Conservation (phyloP, 2,113 vertebrate genomes). For the Rhea pennata region DNA sequence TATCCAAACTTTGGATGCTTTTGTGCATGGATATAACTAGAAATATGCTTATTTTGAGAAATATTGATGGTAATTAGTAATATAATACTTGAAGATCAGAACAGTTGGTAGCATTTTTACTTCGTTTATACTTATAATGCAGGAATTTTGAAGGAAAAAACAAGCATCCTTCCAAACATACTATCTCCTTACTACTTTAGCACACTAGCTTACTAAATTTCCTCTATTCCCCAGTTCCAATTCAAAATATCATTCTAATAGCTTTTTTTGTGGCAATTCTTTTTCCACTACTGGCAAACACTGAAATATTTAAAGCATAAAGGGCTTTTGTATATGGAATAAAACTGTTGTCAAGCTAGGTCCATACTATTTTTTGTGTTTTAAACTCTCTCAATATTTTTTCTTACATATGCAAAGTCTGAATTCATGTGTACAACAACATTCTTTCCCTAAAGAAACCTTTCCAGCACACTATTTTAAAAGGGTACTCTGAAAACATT, state of each 20-base stretch:
- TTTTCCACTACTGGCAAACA: not conserved
- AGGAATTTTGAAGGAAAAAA: not conserved
- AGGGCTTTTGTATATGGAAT: not conserved
- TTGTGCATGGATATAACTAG: slow-evolving; percentile 22
- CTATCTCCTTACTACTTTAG: not conserved
- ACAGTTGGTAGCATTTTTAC: not conserved
- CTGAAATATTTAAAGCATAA: not conserved
- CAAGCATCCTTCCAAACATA: not conserved
- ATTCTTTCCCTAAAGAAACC: not conserved
- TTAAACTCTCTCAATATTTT: not conserved
- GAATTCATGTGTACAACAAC: not conserved
- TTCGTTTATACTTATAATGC: not conserved
- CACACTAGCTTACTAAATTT: not conserved
- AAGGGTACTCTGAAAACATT: not conserved
- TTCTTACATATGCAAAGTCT: not conserved
- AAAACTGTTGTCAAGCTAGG: not conserved
- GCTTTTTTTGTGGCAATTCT: not conserved
- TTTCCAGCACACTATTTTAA: not conserved
- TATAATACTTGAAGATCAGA: slow-evolving; percentile 24
- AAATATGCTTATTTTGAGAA: slow-evolving; percentile 9
- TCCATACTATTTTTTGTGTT: not conserved
- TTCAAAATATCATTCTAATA: not conserved
- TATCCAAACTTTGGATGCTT: not conserved
- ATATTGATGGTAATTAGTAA: not conserved
- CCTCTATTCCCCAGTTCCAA: not conserved